Evolutionary conservation across 2,113 vertebrate genomes (phyloP).

Genomic region (Ictalurus punctatus): DNA sequence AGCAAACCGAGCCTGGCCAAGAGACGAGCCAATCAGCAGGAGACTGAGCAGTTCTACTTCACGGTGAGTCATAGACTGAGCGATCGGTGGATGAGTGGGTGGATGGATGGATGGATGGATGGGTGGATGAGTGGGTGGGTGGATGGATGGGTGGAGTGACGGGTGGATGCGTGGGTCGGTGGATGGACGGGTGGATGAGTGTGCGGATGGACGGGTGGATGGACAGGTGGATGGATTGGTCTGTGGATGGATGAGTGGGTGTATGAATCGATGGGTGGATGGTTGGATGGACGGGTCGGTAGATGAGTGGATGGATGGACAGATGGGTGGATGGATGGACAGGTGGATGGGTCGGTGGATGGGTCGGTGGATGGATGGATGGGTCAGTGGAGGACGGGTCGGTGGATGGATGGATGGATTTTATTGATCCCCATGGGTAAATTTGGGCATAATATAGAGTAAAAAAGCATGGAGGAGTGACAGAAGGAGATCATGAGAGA

Average conservation of each 20-base stretch:
- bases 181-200: background rate
- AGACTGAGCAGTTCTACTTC: conserved; percentile 99
- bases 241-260: background rate
- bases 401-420: background rate
- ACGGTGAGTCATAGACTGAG: conserved; percentile 72
- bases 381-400: background rate
- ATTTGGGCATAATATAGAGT: background rate
- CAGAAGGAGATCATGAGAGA: background rate
- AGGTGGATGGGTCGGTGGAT: background rate
- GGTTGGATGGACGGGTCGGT: background rate
- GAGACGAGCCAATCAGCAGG: conserved; percentile 95
- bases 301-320: background rate
- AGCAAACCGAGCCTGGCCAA: conserved; percentile 98
- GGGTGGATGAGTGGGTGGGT: background rate
- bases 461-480: background rate
- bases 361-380: background rate
- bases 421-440: background rate
- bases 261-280: background rate
- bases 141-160: background rate
- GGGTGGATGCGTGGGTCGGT: background rate
- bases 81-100: background rate
- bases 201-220: background rate
- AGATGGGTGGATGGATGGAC: background rate
- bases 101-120: background rate
- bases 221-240: background rate